Percentiles rank a stretch among this genome's conserved stretches.
Evolutionary conservation across 2,797 vertebrate genomes (phyloP).

Genomic region (Antennarius maculatus): DNA sequence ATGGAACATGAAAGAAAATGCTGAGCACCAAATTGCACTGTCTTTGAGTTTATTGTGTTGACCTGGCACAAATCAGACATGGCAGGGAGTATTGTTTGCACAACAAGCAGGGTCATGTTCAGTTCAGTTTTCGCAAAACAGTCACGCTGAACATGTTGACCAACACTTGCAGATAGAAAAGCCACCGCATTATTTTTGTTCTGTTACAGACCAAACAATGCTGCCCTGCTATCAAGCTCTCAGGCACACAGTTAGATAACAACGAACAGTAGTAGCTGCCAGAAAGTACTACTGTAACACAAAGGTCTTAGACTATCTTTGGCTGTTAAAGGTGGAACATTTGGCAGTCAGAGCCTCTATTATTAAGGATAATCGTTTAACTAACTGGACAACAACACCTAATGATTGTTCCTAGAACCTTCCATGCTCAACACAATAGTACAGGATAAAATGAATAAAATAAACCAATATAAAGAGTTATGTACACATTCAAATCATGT

Average conservation of each 20-base stretch:
- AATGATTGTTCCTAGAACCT: too few species aligned
- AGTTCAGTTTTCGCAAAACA: conserved; percentile 61
- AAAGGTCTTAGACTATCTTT: conserved; percentile 35
- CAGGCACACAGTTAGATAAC: conserved; percentile 51
- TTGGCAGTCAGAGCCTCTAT: conserved; percentile 8
- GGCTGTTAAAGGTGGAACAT: conserved; percentile 24
- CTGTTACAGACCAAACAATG: conserved; percentile 46
- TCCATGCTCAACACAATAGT: too few species aligned
- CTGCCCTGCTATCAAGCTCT: conserved; percentile 55
- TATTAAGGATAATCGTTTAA: too few species aligned
- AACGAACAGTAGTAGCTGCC: conserved; percentile 55
- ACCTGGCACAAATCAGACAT: conserved; percentile 59
- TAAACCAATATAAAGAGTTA: too few species aligned
- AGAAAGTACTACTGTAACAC: conserved; percentile 39
- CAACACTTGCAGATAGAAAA: conserved; percentile 54
- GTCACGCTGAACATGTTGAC: conserved; percentile 45
- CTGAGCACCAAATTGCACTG: conserved; percentile 46
- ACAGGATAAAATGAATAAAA: too few species aligned
- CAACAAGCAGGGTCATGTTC: conserved; percentile 65
- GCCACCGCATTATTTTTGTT: conserved; percentile 50
- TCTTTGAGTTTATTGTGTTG: conserved; percentile 64
- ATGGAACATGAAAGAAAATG: conserved; percentile 48
- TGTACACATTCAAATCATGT: too few species aligned
- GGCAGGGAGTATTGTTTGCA: conserved; percentile 62
- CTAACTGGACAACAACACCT: too few species aligned